These are phyloP conservation scores for Thamnophis sirtalis DNA, from an alignment of 2,113 vertebrate genomes.

Conservation along the genomic window DNA sequence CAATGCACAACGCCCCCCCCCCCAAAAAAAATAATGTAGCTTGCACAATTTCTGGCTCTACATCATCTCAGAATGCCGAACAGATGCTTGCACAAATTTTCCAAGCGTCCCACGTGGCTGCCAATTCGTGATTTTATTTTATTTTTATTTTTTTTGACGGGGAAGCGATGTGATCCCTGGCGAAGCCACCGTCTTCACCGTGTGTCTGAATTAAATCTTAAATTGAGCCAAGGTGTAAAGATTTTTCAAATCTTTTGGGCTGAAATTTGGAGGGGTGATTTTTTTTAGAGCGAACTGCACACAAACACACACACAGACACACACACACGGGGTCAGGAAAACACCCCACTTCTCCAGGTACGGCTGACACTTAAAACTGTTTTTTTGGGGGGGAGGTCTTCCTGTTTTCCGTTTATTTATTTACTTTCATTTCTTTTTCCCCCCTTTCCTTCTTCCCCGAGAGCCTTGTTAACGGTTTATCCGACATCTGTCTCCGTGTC, in stretches of 20 bases:
- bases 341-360: background rate
- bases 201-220: background rate
- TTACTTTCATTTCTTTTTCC: background rate
- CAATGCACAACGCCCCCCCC: background rate
- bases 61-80: background rate
- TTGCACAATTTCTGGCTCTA: background rate
- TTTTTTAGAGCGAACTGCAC: background rate
- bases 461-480: background rate
- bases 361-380: background rate
- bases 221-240: background rate
- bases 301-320: too few species aligned
- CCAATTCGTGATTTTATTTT: background rate
- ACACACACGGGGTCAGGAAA: background rate
- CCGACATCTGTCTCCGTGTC: background rate
- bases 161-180: background rate
- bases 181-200: background rate
- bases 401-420: background rate
- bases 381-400: background rate
- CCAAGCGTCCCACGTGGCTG: background rate
- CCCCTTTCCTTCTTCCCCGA: background rate
- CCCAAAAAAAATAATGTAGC: background rate
- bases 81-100: background rate
- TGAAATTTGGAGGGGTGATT: background rate
- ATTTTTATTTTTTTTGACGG: background rate
- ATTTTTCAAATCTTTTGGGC: background rate